Conservation (phyloP, 2,113 vertebrate species). For the Piaya cayana region DNA sequence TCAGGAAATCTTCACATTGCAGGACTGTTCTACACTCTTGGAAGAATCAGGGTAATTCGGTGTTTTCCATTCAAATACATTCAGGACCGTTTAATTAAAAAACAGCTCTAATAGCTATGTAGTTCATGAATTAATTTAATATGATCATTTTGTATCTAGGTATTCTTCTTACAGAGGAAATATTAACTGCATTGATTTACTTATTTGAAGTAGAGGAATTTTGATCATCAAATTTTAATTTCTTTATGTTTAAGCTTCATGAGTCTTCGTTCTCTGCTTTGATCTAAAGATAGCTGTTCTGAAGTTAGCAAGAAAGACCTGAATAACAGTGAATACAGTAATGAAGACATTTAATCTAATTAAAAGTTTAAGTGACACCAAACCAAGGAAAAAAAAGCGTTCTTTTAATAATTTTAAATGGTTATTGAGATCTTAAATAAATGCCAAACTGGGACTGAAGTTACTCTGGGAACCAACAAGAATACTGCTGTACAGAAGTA, state of each 20-base stretch:
- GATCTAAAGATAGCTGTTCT: neutral
- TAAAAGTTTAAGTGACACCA: neutral
- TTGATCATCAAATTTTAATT: neutral
- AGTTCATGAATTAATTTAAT: neutral
- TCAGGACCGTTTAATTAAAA: neutral
- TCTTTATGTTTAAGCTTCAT: neutral
- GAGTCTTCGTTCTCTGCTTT: neutral
- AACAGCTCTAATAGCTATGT: neutral
- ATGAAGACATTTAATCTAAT: neutral
- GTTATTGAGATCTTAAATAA: neutral
- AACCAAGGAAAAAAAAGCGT: neutral
- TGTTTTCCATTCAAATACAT: neutral
- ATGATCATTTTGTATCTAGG: neutral
- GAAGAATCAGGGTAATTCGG: neutral
- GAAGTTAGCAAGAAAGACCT: neutral
- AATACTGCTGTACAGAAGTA: neutral
- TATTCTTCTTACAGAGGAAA: neutral
- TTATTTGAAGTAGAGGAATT: neutral
- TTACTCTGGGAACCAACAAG: neutral
- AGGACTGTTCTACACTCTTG: neutral
- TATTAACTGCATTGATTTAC: neutral
- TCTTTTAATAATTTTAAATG: neutral
- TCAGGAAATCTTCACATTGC: neutral
- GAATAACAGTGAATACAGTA: neutral
- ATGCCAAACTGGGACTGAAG: neutral